These are phyloP conservation scores for Cydia fagiglandana DNA, from an alignment of 1,140 invertebrate genomes.

Conservation along the genomic window DNA sequence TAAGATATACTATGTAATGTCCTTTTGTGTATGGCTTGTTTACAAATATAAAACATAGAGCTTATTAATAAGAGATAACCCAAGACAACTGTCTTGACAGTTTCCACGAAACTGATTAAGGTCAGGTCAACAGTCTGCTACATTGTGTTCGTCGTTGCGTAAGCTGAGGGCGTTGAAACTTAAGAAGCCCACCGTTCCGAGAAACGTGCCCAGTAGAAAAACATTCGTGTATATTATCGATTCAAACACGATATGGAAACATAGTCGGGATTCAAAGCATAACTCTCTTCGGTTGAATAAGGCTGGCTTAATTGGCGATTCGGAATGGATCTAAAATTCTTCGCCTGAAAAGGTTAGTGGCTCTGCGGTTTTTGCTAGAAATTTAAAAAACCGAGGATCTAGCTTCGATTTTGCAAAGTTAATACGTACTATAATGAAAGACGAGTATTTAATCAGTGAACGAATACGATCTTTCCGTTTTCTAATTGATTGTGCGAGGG, in stretches of 20 bases:
- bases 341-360: conserved; percentile 20
- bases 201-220: conserved; percentile 75
- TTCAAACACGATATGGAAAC: conserved; percentile 69
- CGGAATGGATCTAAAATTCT: conserved; percentile 31
- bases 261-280: conserved; percentile 63
- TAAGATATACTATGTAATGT: neutral
- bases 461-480: too few relatives aligned
- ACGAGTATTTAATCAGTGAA: too few relatives aligned
- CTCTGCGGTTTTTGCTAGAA: conserved; percentile 10
- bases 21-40: conserved; percentile 34
- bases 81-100: conserved; percentile 21
- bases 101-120: conserved; percentile 55
- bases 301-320: conserved; percentile 47
- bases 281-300: conserved; percentile 59
- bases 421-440: too few relatives aligned
- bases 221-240: conserved; percentile 70
- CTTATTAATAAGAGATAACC: conserved; percentile 38
- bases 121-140: conserved; percentile 57
- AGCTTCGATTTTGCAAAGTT: neutral
- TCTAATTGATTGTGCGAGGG: too few relatives aligned
- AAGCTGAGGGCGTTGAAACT: conserved; percentile 62
- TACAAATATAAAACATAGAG: conserved; percentile 32
- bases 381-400: neutral
- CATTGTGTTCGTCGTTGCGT: conserved; percentile 62
- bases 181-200: conserved; percentile 59